These are phyloP conservation scores for Orthonevra nobilis DNA, from an alignment of 2,888 invertebrate species.

Conservation along the genomic window DNA sequence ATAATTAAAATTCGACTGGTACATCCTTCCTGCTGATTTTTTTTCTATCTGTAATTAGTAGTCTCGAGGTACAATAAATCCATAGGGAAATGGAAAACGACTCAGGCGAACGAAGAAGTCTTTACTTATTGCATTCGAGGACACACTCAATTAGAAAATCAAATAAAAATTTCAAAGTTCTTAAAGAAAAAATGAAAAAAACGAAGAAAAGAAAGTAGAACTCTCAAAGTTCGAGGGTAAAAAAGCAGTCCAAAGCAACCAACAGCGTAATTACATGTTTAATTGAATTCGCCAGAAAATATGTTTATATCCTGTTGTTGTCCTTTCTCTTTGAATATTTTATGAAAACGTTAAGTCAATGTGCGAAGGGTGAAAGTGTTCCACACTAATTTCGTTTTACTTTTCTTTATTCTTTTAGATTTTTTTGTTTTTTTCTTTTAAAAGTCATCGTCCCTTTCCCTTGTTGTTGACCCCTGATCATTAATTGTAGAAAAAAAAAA, in stretches of 20 bases:
- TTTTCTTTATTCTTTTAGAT: slow-evolving; percentile 8
- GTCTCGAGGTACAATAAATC: slow-evolving; percentile 32
- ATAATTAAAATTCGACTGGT: slow-evolving; percentile 64
- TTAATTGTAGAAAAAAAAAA: slow-evolving; percentile 44
- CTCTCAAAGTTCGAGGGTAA: slow-evolving; percentile 37
- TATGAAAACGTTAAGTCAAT: slow-evolving; percentile 13
- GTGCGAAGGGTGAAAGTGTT: slow-evolving; percentile 53
- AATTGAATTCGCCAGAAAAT: slow-evolving; percentile 76
- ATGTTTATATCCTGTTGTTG: slow-evolving; percentile 71
- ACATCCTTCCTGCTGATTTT: slow-evolving; percentile 17
- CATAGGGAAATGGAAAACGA: slow-evolving; percentile 20
- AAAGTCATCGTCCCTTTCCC: slow-evolving; percentile 35
- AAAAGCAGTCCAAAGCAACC: slow-evolving; percentile 18
- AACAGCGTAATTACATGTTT: slow-evolving; percentile 78
- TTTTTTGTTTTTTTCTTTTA: not conserved
- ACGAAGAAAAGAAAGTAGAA: slow-evolving; percentile 2
- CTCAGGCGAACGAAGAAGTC: too few species aligned
- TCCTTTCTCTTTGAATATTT: slow-evolving; percentile 62
- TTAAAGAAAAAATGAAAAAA: not conserved
- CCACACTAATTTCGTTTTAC: slow-evolving; percentile 43
- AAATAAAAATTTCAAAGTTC: slow-evolving; percentile 65
- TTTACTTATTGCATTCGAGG: slow-evolving; percentile 53
- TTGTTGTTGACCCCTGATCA: slow-evolving; percentile 24
- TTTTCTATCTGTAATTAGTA: slow-evolving; percentile 59
- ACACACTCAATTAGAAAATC: slow-evolving; percentile 70